Evolutionary conservation across 2,888 invertebrate genomes (phyloP), one percentile per base, ranked within the genome.

Genomic region (Ligdia adustata): DNA sequence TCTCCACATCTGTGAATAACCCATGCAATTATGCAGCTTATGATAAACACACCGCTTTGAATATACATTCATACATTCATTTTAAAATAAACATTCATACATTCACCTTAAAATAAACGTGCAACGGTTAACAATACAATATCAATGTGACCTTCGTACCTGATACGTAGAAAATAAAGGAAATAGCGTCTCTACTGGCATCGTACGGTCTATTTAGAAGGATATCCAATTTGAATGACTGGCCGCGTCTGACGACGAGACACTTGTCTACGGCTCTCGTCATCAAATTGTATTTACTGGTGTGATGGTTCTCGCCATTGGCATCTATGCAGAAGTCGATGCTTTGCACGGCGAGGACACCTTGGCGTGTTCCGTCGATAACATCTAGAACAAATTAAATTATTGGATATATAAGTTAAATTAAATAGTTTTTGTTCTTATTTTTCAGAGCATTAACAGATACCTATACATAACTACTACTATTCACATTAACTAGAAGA

Each of bases 211-310:
- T 91, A 67, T 94, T 95, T 47, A 97, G 91, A 7, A 92, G 91
- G 41, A 98, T 87, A 62, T 93, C 93, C 29, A 96, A 75, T 68
- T 91, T 91, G 80, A 98, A 97, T 13, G 94, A 89, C 78, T 97
- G 96, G 4, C 98, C 98, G 55, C 98, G 91, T 52, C 98, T 91
- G 4, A 97, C 91, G 0, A 98, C 95, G 32, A 97, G 90, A 55
- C 93, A 91, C 31, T 92, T 92, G 69, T 85, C 84, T 34, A 77
- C 81, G n/a, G 69, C 70, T 42, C 93, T 90, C 48, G 90, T 91
- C 93, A 95, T 95, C 62, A 95, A 79, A 65, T 95, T 94, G 77
- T 94, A 97, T 70, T 94, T 94, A 65, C 91, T 92, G 0, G 97
- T 97, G 71, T 94, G 93, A 75, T 97, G 97, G 49, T 92, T 91